phyloP scores from a whole-genome alignment of 2,888 invertebrate species.

The Drosophila melanosoma region DNA sequence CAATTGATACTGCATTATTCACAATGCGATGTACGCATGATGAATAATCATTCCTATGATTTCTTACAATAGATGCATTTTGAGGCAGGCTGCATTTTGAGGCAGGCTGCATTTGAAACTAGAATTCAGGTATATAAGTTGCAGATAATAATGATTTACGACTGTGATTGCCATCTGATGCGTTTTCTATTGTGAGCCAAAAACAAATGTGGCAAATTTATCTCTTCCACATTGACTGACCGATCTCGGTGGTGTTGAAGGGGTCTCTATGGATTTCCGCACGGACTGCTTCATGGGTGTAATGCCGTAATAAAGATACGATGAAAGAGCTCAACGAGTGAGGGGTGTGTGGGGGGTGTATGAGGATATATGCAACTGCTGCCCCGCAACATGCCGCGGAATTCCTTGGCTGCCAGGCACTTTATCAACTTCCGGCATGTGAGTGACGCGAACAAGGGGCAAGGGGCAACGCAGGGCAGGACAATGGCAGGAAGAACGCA shows the following conservation, averaged over 20 bases:
- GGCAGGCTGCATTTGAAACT: neutral
- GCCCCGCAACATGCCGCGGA: slow-evolving; percentile 57
- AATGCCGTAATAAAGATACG: slow-evolving; percentile 73
- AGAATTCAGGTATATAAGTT: neutral
- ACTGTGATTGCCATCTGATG: slow-evolving; percentile 23
- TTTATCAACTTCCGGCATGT: slow-evolving; percentile 78
- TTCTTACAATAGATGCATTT: neutral
- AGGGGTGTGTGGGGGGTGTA: neutral
- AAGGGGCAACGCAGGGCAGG: neutral
- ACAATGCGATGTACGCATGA: neutral
- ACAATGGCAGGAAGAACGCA: slow-evolving; percentile 52
- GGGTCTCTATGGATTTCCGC: slow-evolving; percentile 68
- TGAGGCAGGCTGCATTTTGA: neutral
- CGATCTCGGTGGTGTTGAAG: neutral
- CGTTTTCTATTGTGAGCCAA: slow-evolving; percentile 33
- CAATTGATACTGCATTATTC: neutral
- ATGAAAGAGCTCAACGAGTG: slow-evolving; percentile 19
- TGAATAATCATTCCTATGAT: neutral
- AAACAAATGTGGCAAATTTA: slow-evolving; percentile 52
- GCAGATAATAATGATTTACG: slow-evolving; percentile 51
- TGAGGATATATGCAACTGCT: neutral
- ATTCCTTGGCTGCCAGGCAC: slow-evolving; percentile 73
- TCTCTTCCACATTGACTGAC: slow-evolving; percentile 34
- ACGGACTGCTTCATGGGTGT: slow-evolving; percentile 53
- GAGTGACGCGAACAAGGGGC: slow-evolving; percentile 51